Conservation (phyloP, 2,888 invertebrate species). For the Stramonita haemastoma region DNA sequence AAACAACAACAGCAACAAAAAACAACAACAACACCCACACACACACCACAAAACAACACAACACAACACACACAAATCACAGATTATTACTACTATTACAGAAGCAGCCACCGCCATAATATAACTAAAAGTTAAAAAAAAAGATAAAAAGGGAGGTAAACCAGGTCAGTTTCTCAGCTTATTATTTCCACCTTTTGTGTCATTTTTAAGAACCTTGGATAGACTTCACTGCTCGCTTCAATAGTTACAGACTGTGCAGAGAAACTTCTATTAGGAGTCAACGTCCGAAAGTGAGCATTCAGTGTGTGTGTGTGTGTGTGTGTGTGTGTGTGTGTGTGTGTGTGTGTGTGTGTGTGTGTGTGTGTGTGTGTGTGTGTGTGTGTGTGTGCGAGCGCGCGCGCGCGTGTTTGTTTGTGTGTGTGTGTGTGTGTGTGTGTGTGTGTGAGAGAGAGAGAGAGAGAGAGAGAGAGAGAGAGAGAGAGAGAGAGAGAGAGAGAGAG, state of each 20-base stretch:
- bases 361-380: constrained; percentile 9
- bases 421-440: background rate
- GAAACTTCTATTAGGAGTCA: background rate
- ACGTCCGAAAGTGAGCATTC: too few relatives aligned
- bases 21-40: too few relatives aligned
- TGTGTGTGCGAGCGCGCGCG: background rate
- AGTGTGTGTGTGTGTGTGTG: constrained; percentile 14
- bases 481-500: too few relatives aligned
- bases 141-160: too few relatives aligned
- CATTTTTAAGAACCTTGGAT: background rate
- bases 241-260: background rate
- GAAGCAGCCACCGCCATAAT: too few relatives aligned
- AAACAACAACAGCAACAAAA: too few relatives aligned
- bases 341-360: constrained; percentile 17
- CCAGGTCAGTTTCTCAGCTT: background rate
- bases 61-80: too few relatives aligned
- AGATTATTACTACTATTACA: too few relatives aligned
- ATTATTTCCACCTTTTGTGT: background rate
- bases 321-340: constrained; percentile 1
- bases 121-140: too few relatives aligned
- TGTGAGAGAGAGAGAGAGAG: too few relatives aligned
- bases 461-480: too few relatives aligned
- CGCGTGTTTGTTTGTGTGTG: background rate
- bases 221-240: background rate
- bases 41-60: too few relatives aligned